Evolutionary conservation across 2,888 invertebrate genomes (phyloP), one percentile per base, ranked within the genome.

Genomic region (Epinotia nisella): DNA sequence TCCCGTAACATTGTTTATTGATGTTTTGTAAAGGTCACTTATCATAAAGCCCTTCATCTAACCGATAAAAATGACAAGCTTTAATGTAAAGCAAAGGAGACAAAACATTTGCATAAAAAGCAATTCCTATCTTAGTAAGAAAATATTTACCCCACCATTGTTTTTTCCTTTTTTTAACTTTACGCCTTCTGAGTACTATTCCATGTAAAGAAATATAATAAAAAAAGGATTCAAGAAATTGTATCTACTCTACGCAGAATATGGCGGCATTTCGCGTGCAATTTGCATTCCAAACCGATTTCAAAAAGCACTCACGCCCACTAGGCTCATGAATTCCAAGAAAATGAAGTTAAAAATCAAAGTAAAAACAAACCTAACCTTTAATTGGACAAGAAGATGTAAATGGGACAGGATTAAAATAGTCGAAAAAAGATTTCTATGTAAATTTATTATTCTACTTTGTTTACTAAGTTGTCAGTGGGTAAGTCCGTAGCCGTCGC

Each of bases 231-330:
- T 69, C 51, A 59, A 64, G 51, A 51, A 73, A 49, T 49, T 58
- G 58, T 69, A 39, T 49, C n/a, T 64, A 56, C 65, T 49, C n/a
- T 64, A 56, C 65, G 59, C 55, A 13, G 65, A 45, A 74, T 70
- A 66, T 74, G 60, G 70, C 35, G 45, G 53, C 49, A 56, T 60
- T 67, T 61, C 67, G 71, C 71, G 66, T 62, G 61, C 71, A 60
- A 78, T 79, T 79, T 81, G 75, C 79, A 81, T 80, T 76, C 71
- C 59, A 70, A 74, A 70, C 65, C 49, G 70, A 75, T 71, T 74
- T 65, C 70, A 71, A 69, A 64, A 70, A 67, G 53, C 70, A 74
- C 75, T 75, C 64, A 79, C 78, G 73, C 79, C 80, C 77, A 80
- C 78, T 11, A 55, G 64, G 39, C 65, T 61, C 55, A 62, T 61